Conservation (phyloP, 2,113 vertebrate species). For the Microtus montanus region DNA sequence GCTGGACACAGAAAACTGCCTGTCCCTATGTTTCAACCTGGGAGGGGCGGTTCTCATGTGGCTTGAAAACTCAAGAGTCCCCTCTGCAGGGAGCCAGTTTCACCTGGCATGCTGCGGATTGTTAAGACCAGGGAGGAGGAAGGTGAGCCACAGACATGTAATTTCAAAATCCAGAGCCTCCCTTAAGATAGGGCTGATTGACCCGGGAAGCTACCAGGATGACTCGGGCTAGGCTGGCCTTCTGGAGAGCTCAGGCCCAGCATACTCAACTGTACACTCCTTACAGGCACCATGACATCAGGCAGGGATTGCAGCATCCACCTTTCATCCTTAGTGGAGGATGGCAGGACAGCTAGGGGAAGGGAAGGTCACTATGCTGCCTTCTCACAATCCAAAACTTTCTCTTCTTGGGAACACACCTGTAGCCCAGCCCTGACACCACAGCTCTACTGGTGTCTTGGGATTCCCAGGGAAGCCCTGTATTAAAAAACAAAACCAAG, state of each 20-base stretch:
- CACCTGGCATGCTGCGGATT: rapidly evolving
- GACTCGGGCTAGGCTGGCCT: background rate
- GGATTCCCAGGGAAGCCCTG: background rate
- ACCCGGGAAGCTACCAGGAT: background rate
- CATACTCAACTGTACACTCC: background rate
- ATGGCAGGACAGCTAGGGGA: background rate
- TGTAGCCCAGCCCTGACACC: background rate
- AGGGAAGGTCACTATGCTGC: background rate
- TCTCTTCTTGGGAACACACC: background rate
- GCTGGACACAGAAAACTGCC: background rate
- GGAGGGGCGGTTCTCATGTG: background rate
- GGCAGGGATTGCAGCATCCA: too few species aligned
- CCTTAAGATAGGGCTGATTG: background rate
- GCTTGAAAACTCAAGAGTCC: too few species aligned
- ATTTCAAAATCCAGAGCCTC: background rate
- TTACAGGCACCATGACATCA: background rate
- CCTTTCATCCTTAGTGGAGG: background rate
- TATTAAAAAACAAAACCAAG: background rate
- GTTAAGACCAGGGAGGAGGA: background rate
- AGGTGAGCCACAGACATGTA: background rate
- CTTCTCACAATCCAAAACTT: background rate
- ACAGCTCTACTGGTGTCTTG: background rate
- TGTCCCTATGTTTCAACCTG: too few species aligned
- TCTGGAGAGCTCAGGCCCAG: background rate
- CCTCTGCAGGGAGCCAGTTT: background rate